phyloP scores from a whole-genome alignment of 2,113 vertebrate species.

The Oncorhynchus nerka region DNA sequence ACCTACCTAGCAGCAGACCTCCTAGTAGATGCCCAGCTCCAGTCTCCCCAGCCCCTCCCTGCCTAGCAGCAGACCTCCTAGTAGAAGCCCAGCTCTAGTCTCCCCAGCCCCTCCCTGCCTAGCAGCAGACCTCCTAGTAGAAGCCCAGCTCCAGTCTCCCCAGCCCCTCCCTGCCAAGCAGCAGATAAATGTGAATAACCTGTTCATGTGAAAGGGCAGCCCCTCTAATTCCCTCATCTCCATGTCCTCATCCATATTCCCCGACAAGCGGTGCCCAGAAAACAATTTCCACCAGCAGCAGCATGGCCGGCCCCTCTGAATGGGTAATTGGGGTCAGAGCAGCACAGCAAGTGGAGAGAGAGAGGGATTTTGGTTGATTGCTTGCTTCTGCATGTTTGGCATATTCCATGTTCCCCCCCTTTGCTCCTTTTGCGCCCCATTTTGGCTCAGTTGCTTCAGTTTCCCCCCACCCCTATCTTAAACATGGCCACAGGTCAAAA shows the following conservation, averaged over 20 bases:
- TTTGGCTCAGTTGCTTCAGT: slow-evolving; percentile 16
- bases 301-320: slow-evolving; percentile 69
- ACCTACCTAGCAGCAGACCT: background rate
- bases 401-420: slow-evolving; percentile 37
- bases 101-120: too few relatives aligned
- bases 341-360: slow-evolving; percentile 61
- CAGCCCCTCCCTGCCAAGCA: too few relatives aligned
- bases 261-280: slow-evolving; percentile 42
- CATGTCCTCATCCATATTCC: slow-evolving; percentile 71
- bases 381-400: slow-evolving; percentile 50
- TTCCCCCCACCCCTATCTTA: slow-evolving; percentile 4
- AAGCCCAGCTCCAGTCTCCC: too few relatives aligned
- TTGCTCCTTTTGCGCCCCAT: slow-evolving; percentile 36
- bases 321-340: slow-evolving; percentile 81
- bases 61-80: too few relatives aligned
- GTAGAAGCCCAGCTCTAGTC: too few relatives aligned
- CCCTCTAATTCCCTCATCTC: slow-evolving; percentile 65
- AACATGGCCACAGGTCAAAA: background rate
- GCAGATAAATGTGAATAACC: too few relatives aligned
- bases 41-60: background rate
- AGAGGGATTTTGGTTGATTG: slow-evolving; percentile 52
- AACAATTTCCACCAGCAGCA: slow-evolving; percentile 23
- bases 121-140: too few relatives aligned
- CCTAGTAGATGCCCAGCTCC: background rate
- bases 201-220: slow-evolving; percentile 49